Base-by-base conservation (phyloP, 2,888 invertebrate genomes). In the Sceliomorpha sp. region DNA sequence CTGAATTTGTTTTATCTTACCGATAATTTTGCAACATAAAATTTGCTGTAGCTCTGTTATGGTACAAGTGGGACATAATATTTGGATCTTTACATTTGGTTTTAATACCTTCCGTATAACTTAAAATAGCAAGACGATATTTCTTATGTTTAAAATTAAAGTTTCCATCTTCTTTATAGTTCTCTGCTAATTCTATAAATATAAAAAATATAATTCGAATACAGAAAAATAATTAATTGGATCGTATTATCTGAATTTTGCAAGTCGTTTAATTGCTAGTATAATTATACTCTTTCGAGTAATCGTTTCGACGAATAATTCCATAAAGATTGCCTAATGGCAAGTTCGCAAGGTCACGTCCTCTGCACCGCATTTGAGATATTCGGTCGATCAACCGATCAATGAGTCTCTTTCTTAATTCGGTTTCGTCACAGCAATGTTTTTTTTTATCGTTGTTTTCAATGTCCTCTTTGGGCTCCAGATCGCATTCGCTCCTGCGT, bases 121-220 rank as follows among this genome's bases (percentile, higher is more conserved):
- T 93, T 50, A 94, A 89, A 66, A 97, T 93, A 0, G 98, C 96
- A 85, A 96, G 90, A 69, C 96, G 91, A 84, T 98, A 99, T 83
- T 98, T 98, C 85, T 96, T 98, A 81, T 94, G 93, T 83, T 97
- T 96, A 86, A 97, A 98, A 88, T 98, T 96, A 75, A 95, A 95
- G 87, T 98, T 98, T 0, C 99, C 99, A 89, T 99, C 99, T 56
- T 97, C 96, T 86, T 98, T 98, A 85, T 98, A 97, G 73, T 93
- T 94, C 0, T 90, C 89, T 0, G 98, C 98, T 15, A 97, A 90
- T 83, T 97, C 98, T 93, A 81, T 14, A 83, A 83, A 58, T 12
- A 42, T 20, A 20, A 20, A 5, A 20, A 20, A 20, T 4, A 20
- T 4, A 20, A 20, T n/a, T n/a, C n/a, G n/a, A n/a, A n/a, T n/a